Evolutionary conservation across 2,888 invertebrate genomes (phyloP).

Genomic region (Cataglyphis albicans): DNA sequence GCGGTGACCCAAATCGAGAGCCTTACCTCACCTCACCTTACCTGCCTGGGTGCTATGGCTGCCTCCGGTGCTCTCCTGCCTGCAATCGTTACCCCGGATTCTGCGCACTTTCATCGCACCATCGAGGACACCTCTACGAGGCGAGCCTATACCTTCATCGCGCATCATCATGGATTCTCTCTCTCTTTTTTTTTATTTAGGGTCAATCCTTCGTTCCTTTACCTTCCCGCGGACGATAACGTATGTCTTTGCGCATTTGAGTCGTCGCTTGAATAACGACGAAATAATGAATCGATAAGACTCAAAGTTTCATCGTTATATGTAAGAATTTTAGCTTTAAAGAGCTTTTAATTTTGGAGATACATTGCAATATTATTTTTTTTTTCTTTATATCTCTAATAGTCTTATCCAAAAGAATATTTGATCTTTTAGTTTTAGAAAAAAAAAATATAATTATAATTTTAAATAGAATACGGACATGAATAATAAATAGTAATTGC

Average conservation of each 20-base stretch:
- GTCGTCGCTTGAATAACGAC: neutral
- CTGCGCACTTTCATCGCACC: slow-evolving; percentile 80
- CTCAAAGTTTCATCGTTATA: neutral
- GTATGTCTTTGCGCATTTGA: neutral
- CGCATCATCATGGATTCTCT: slow-evolving; percentile 8
- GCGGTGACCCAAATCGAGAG: slow-evolving; percentile 83
- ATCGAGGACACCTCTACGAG: slow-evolving; percentile 61
- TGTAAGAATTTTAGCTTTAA: neutral
- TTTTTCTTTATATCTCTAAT: neutral
- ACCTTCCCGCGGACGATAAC: neutral
- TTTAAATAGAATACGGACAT: neutral
- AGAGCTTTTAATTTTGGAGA: slow-evolving; percentile 1
- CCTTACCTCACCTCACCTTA: slow-evolving; percentile 77
- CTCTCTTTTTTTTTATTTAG: neutral
- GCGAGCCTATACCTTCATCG: slow-evolving; percentile 24
- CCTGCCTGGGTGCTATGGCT: slow-evolving; percentile 78
- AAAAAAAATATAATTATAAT: neutral
- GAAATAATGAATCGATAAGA: neutral
- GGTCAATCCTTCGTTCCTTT: slow-evolving; percentile 37
- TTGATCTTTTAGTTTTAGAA: neutral
- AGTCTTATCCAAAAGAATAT: neutral
- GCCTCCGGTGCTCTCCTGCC: slow-evolving; percentile 78
- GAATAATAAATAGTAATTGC: neutral
- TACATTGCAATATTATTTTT: neutral
- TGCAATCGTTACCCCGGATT: slow-evolving; percentile 86